Base-by-base conservation (phyloP, 2,113 vertebrate genomes). In the Megaptera novaeangliae region DNA sequence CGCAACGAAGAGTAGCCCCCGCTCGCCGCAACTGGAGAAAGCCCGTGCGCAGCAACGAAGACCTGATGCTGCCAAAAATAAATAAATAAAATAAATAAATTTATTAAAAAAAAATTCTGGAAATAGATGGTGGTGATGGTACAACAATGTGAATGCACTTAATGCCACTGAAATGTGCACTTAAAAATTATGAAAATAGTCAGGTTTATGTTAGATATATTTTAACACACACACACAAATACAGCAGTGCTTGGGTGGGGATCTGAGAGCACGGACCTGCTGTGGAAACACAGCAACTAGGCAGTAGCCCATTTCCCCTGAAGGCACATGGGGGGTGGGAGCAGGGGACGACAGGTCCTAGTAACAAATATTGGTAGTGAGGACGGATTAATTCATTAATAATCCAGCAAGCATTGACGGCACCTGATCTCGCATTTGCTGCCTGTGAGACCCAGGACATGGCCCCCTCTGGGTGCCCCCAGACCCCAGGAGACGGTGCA, bases 401-500 rank as follows among this genome's bases (percentile, higher is more conserved):
- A n/a, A n/a, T 12, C 64, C 63, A 64, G 27, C 75, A 36, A 10
- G 49, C 2, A 0, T 21, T 10, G 34, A 9, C 2, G 27, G 34
- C 20, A 2, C 11, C 69, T 52, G 8, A 12, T 2, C n/a, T 36
- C 4, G 36, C 25, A 8, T 21, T 61, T 55, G 36, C 75, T 14
- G 20, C n/a, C 25, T 7, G 63, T 10, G 17, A 84, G 7, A 49
- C 39, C 46, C 3, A 0, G 52, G 11, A 18, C 49, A 1, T 0
- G 3, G 57, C 11, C 29, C 63, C 17, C 49, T 52, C 12, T 17
- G 63, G 61, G 66, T 0, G 15, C 5, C 23, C 7, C 23, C 41
- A 7, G 21, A 27, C 9, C 29, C 34, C 2, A 0, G 23, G 20
- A 41, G 11, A 20, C 0, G 1, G 57, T 2, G 44, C 39, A 2